Evolutionary conservation across 1,140 invertebrate species (phyloP).

Genomic region (Nephotettix cincticeps): DNA sequence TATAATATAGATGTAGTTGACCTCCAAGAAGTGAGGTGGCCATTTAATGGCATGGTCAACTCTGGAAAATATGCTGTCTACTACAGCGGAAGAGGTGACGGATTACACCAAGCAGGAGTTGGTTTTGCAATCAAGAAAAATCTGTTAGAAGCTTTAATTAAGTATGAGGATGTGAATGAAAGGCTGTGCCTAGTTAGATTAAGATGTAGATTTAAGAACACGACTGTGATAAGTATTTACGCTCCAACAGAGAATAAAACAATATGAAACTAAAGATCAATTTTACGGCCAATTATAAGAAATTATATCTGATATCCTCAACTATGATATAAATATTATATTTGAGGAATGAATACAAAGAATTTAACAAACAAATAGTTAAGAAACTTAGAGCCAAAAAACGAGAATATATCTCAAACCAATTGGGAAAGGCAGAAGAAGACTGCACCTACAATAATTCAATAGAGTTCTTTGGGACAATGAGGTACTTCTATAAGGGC

Average conservation of each 20-base stretch:
- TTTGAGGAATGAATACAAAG: conserved; percentile 25
- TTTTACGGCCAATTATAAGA: conserved; percentile 33
- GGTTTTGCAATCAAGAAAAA: no score
- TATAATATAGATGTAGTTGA: no score
- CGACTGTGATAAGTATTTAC: conserved; percentile 26
- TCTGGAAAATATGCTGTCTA: no score
- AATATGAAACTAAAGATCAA: conserved; percentile 31
- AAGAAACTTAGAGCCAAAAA: conserved; percentile 34
- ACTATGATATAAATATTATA: conserved; percentile 32
- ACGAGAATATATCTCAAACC: conserved; percentile 14
- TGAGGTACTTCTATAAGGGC: conserved; percentile 28
- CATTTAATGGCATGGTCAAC: no score
- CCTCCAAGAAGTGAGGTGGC: no score
- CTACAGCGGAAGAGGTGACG: no score
- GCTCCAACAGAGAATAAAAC: conserved; percentile 30
- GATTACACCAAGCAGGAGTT: no score
- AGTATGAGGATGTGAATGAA: no score
- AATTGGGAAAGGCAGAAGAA: conserved; percentile 27
- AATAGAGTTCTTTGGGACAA: conserved; percentile 28
- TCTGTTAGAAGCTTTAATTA: no score
- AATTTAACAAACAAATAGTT: conserved; percentile 10
- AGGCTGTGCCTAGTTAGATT: conserved; percentile 29
- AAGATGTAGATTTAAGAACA: conserved; percentile 27
- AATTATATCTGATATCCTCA: conserved; percentile 21
- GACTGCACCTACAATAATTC: not conserved